Conservation (phyloP, 2,113 vertebrate genomes). For the Pionites leucogaster region DNA sequence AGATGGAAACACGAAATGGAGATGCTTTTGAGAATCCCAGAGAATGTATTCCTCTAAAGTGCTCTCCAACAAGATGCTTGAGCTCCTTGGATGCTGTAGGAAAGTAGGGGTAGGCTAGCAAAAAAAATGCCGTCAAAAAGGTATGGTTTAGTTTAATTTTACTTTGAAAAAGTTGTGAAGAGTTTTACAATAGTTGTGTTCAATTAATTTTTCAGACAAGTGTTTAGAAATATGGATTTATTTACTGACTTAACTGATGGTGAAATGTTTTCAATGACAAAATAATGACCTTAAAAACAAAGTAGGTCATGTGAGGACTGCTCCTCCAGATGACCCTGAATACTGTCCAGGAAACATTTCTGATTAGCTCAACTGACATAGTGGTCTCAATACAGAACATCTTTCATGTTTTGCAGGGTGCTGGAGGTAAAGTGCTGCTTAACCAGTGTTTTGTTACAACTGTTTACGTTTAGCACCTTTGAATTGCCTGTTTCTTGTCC, state of each 20-base stretch:
- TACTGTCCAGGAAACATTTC: not conserved
- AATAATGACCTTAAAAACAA: not conserved
- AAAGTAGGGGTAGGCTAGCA: not conserved
- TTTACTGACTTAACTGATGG: not conserved
- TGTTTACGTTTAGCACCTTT: constrained; percentile 24
- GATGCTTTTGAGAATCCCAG: not conserved
- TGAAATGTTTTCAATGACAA: not conserved
- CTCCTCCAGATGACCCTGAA: not conserved
- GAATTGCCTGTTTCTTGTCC: constrained; percentile 9
- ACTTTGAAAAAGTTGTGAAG: not conserved
- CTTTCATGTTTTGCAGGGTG: not conserved
- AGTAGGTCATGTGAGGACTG: not conserved
- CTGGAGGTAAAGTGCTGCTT: not conserved
- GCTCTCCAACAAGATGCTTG: not conserved
- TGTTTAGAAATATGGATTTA: not conserved
- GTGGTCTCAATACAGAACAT: not conserved
- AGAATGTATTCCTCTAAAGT: not conserved
- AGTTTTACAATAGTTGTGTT: not conserved
- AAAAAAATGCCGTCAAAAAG: not conserved
- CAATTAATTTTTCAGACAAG: not conserved
- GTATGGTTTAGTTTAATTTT: constrained; percentile 2
- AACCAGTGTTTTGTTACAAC: not conserved
- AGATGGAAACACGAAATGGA: constrained; percentile 28
- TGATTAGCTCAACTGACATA: not conserved
- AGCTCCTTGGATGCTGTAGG: not conserved